Evolutionary conservation across 2,888 invertebrate species (phyloP).

Genomic region (Drosophila diplacantha): DNA sequence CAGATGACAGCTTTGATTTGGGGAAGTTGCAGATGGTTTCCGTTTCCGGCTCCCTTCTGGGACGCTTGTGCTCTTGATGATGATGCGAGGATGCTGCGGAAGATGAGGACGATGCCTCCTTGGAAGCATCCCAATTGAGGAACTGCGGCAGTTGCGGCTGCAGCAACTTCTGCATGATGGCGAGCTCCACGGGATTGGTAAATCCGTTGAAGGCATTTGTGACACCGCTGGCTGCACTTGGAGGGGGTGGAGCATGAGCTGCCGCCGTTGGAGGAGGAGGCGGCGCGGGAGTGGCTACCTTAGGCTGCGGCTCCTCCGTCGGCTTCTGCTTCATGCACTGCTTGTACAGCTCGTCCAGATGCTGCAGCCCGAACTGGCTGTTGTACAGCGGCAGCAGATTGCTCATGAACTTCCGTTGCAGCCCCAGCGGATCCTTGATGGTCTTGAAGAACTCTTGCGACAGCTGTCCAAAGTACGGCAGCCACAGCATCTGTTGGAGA

Average conservation of each 20-base stretch:
- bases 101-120: constrained; percentile 30
- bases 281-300: constrained; percentile 22
- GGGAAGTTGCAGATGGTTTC: constrained; percentile 60
- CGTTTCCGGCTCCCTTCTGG: constrained; percentile 56
- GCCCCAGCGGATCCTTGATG: constrained; percentile 67
- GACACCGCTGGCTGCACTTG: constrained; percentile 19
- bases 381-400: constrained; percentile 65
- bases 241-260: constrained; percentile 17
- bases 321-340: constrained; percentile 62
- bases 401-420: constrained; percentile 69
- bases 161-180: constrained; percentile 85
- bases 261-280: constrained; percentile 28
- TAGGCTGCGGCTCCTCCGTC: constrained; percentile 74
- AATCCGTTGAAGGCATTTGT: constrained; percentile 52
- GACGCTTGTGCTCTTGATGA: constrained; percentile 55
- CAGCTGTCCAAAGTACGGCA: constrained; percentile 81
- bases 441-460: constrained; percentile 79
- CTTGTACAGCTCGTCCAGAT: constrained; percentile 65
- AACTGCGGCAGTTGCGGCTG: constrained; percentile 77
- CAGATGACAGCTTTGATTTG: constrained; percentile 57
- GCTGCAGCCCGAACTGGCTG: constrained; percentile 59
- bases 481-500: constrained; percentile 86
- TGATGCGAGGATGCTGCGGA: constrained; percentile 46
- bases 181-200: constrained; percentile 76
- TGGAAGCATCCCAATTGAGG: constrained; percentile 36